A percentile compares a stretch with the other conserved stretches of the same genome.
These are phyloP conservation scores for Fopius arisanus DNA, from an alignment of 1,140 invertebrate genomes.

Conservation along the genomic window DNA sequence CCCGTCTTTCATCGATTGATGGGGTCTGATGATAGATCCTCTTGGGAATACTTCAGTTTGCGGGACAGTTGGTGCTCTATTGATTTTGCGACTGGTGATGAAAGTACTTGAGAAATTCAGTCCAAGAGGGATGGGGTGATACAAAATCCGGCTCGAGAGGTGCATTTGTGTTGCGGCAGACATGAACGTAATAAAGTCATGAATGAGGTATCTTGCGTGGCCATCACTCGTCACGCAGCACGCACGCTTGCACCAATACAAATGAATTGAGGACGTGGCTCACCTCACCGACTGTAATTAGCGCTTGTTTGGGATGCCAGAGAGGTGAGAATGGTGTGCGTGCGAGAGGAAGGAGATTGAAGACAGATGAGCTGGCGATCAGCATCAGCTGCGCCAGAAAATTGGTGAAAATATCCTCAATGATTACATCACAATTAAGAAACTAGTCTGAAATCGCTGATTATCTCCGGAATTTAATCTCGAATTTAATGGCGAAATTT, in stretches of 20 bases:
- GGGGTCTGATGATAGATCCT: not conserved
- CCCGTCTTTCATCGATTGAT: not conserved
- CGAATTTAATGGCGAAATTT: not conserved
- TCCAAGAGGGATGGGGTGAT: not conserved
- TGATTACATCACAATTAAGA: no score
- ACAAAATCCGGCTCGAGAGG: not conserved
- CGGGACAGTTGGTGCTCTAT: not conserved
- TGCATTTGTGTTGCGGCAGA: not conserved
- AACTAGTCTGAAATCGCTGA: not conserved
- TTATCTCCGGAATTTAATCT: not conserved
- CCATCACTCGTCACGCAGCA: conserved; percentile 33
- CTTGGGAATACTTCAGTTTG: not conserved
- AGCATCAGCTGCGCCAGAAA: not conserved
- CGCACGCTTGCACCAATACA: conserved; percentile 3
- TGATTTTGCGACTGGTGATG: not conserved
- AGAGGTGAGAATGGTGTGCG: conserved; percentile 25
- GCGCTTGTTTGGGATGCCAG: conserved; percentile 36
- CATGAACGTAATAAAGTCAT: conserved; percentile 43
- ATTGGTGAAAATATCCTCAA: no score
- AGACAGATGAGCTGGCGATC: not conserved
- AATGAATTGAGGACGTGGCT: conserved; percentile 9
- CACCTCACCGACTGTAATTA: conserved; percentile 40
- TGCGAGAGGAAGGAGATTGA: not conserved
- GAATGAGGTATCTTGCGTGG: conserved; percentile 43
- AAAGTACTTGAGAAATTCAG: not conserved